Evolutionary conservation across 2,888 invertebrate species (phyloP), one percentile per base, ranked within the genome.

Genomic region (Cheiracanthium punctorium): DNA sequence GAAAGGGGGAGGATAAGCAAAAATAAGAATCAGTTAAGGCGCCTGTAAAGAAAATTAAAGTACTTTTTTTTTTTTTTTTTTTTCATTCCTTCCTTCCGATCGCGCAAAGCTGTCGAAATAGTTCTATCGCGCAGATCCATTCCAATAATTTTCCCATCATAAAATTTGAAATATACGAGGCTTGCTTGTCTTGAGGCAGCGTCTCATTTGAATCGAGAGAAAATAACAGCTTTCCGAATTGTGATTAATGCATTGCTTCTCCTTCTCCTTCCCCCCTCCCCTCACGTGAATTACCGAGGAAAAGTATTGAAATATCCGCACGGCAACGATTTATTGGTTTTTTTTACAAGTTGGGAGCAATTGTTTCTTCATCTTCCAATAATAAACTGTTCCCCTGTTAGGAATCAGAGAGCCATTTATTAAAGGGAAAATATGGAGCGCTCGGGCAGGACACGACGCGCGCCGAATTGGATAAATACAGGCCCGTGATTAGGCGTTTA

Each of bases 141-240:
- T 85, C 79, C 79, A 77, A 85, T 85, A 85, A 85, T 85, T 85
- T 85, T 74, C 74, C 74, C 84, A 79, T 85, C 84, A 84, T 71
- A 48, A 37, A 20, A 32, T 79, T 28, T 32, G 69, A 58, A 73
- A 79, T 84, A 73, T 79, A 84, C 79, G 84, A 67, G 79, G 41
- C 37, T 12, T 28, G 32, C 32, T 41, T 30, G 65, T 33, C 67
- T 69, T 69, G 8, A 69, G 37, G 69, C 24, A 32, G 37, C 30
- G 43, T 77, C 72, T 85, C 73, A 74, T 79, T 79, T 85, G 74
- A 79, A 85, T 77, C 79, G 65, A 30, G 43, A 64, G 84, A 80
- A 85, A 85, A 85, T 85, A 85, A 79, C 79, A 80, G 84, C 73
- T 74, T n/a, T 73, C 72, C 84, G 79, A 79, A 79, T 74, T 52